Evolutionary conservation across 2,888 invertebrate genomes (phyloP), one percentile per base, ranked within the genome.

Genomic region (Abrostola tripartita): DNA sequence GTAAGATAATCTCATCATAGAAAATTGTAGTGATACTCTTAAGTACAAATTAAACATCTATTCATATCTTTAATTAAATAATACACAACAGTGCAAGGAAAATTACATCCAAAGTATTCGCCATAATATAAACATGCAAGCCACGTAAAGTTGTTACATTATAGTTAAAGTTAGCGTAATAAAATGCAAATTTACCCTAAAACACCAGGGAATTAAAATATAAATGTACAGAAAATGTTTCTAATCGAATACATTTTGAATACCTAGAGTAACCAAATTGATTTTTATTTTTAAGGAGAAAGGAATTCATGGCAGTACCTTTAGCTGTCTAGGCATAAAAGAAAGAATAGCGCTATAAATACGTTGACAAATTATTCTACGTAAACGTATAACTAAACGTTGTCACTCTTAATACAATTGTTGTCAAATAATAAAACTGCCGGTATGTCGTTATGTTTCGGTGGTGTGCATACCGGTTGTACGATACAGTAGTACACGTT

Each of bases 21-120:
- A 78, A 66, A 71, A 68, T 64, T 66, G 38, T 63, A 61, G 59
- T 58, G 60, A 74, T 72, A 78, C 74, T 68, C 75, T 84, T 87
- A 88, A 88, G 87, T 88, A 87, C 88, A 76, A 74, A 76, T 73
- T 75, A 74, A 68, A 72, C 73, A 78, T 72, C 55, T 70, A 59
- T 57, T 66, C 59, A 59, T 65, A 81, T 54, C 68, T 69, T 68
- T 54, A 74, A 61, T 59, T 76, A 79, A 76, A 78, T 79, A 80
- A 72, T 75, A 78, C 69, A 72, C 57, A 74, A 70, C 68, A 66
- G 73, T 74, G 66, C 70, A 78, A 78, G 71, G 64, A 84, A 81
- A 80, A 81, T 74, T 84, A 85, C 82, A 85, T 71, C 79, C 75
- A 76, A 75, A 79, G 60, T 77, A 71, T 74, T 74, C 65, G 69